A percentile compares a stretch with the other conserved stretches of the same genome.
Conservation (phyloP, 2,113 vertebrate genomes). For the Tenrec ecaudatus region DNA sequence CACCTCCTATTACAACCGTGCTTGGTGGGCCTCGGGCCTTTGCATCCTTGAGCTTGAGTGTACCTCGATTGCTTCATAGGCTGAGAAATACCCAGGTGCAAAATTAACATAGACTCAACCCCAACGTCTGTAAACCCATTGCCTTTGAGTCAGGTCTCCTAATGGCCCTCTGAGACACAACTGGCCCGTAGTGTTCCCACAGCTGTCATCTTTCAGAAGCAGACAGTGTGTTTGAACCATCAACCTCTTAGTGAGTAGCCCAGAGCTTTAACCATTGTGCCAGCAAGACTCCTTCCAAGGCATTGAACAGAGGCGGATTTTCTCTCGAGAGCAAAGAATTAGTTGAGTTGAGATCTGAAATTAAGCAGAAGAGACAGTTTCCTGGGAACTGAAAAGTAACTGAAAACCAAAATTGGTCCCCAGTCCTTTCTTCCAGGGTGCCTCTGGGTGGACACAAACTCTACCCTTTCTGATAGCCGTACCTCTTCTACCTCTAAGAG, state of each 20-base stretch:
- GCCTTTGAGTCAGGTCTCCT: neutral
- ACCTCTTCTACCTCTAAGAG: neutral
- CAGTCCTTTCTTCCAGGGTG: too few species aligned
- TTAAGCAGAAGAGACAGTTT: too few species aligned
- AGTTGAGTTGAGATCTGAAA: too few species aligned
- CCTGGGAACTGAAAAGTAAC: too few species aligned
- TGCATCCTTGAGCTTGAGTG: neutral
- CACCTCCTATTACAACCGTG: neutral
- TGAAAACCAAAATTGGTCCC: too few species aligned
- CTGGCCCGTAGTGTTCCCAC: neutral
- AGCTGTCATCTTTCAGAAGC: neutral
- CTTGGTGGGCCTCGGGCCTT: neutral
- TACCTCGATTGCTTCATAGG: neutral
- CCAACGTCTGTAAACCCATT: neutral
- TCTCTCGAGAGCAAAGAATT: too few species aligned
- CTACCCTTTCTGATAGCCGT: neutral
- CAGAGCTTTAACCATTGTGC: neutral
- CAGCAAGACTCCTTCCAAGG: neutral
- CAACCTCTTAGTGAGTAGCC: neutral
- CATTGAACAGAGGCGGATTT: too few species aligned
- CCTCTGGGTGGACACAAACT: too few species aligned
- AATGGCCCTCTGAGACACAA: neutral
- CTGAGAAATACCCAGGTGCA: slow-evolving; percentile 16
- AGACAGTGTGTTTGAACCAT: neutral
- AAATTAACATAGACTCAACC: neutral